Evolutionary conservation across 2,888 invertebrate species (phyloP), one percentile per base, ranked within the genome.

Genomic region (Encarsia formosa): DNA sequence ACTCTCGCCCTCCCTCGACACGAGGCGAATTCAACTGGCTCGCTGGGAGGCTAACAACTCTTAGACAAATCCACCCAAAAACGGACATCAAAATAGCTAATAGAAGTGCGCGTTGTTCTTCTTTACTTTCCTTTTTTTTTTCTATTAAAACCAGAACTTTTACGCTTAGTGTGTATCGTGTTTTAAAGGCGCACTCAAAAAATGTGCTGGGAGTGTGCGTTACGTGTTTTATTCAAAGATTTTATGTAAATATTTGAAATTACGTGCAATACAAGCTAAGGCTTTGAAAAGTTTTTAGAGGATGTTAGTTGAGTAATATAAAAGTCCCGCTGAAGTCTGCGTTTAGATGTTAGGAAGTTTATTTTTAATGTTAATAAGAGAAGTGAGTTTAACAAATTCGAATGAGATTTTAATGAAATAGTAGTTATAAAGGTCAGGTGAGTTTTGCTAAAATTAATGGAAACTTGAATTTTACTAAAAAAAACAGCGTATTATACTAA

Each of bases 1-100:
- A 57, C 74, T 81, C 59, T 80, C 80, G 56, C 80, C 81, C 37
- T 77, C 78, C 52, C 71, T 79, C 64, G 78, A 79, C 68, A 71
- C 75, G 64, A 76, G 77, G 65, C 76, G 76, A 48, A 67, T 71
- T 41, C 73, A 73, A 56, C 59, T 73, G 41, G 65, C 73, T 52
- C 73, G 72, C 56, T 73, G 73, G 73, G 73, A 73, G 59, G 71
- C 70, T 64, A 70, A 68, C 55, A 69, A 31, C 29, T 49, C 56
- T 35, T 57, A 53, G 11, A 22, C 13, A 11, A 24, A 13, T 5
- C n/a, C n/a, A n/a, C n/a, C n/a, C n/a, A n/a, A n/a, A n/a, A n/a
- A n/a, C n/a, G n/a, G n/a, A n/a, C n/a, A n/a, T n/a, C 29, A 29
- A 13, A 29, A 29, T 9, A 9, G 8, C 13, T 29, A 29, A 8